These are phyloP conservation scores for Schlechtendalia chinensis DNA, from an alignment of 1,140 invertebrate species.

Conservation along the genomic window DNA sequence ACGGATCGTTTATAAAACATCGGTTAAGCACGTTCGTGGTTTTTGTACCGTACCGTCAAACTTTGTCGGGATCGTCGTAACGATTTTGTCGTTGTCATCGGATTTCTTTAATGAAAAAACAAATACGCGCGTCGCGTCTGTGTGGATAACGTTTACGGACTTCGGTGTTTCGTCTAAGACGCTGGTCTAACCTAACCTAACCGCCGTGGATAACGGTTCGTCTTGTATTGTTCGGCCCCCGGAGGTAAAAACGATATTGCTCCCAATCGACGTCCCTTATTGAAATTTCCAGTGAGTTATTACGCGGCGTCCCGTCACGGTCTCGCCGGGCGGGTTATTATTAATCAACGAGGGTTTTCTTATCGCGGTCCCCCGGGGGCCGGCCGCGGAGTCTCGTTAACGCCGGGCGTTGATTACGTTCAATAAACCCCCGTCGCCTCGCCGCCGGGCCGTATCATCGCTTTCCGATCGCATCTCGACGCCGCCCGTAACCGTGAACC, in stretches of 20 bases:
- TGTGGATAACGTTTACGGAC: no score
- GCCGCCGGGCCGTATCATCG: constrained; percentile 38
- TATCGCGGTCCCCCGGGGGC: constrained; percentile 45
- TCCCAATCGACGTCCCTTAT: constrained; percentile 44
- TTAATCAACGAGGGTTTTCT: constrained; percentile 49
- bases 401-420: constrained; percentile 49
- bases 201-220: no score
- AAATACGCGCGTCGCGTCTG: no score
- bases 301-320: constrained; percentile 8
- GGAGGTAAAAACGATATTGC: constrained; percentile 12
- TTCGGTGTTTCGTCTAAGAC: no score
- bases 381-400: constrained; percentile 43
- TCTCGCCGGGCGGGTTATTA: constrained; percentile 30
- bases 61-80: no score
- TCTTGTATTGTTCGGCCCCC: neutral
- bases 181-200: no score
- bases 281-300: constrained; percentile 45
- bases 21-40: no score
- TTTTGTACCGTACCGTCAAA: no score
- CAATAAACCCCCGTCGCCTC: constrained; percentile 34
- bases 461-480: constrained; percentile 46
- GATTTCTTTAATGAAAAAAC: no score
- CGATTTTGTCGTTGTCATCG: no score
- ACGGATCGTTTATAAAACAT: no score
- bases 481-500: constrained; percentile 32